These are phyloP conservation scores for Tragelaphus strepsiceros DNA, from an alignment of 2,113 vertebrate species.

Conservation along the genomic window DNA sequence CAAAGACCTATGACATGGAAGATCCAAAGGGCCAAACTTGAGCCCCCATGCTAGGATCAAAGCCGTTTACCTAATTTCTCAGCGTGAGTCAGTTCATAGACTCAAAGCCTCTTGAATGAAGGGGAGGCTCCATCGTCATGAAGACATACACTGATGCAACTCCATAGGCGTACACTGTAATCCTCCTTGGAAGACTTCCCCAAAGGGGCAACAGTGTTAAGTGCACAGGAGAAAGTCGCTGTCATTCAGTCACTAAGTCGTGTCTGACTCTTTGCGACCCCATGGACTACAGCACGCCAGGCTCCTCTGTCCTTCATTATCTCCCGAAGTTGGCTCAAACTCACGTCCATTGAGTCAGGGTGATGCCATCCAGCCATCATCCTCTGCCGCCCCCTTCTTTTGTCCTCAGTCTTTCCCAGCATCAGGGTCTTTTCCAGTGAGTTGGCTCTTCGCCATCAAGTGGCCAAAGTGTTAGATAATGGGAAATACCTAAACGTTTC, in stretches of 20 bases:
- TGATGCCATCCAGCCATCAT: background rate
- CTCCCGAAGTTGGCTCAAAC: background rate
- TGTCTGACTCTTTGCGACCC: background rate
- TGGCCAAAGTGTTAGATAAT: background rate
- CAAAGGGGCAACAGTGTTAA: background rate
- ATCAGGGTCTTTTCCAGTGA: background rate
- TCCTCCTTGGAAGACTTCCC: background rate
- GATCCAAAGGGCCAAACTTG: background rate
- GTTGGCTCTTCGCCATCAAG: background rate
- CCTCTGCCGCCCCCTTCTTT: background rate
- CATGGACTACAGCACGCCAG: background rate
- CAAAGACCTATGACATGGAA: background rate
- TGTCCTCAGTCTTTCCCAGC: background rate
- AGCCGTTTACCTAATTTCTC: background rate
- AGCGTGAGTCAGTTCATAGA: background rate
- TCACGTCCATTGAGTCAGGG: background rate
- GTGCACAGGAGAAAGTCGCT: background rate
- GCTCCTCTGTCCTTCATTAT: background rate
- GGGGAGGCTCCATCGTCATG: background rate
- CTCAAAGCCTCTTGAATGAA: background rate
- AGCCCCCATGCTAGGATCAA: background rate
- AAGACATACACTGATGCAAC: background rate
- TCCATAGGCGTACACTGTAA: background rate
- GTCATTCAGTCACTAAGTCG: background rate
- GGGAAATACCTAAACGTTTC: background rate